phyloP scores from a whole-genome alignment of 2,113 vertebrate species.

The Astur gentilis region DNA sequence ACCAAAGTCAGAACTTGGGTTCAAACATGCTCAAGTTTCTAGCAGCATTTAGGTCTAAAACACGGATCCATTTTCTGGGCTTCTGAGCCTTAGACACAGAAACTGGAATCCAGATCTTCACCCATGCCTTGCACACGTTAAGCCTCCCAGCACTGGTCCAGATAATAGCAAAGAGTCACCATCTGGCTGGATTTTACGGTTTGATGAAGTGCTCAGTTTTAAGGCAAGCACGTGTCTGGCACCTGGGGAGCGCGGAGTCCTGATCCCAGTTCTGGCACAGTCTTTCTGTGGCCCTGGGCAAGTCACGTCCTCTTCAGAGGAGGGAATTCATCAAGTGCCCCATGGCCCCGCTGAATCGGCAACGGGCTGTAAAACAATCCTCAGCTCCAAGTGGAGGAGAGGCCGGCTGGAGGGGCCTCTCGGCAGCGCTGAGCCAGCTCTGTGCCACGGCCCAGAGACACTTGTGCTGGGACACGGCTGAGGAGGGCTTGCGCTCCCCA shows the following conservation, averaged over 20 bases:
- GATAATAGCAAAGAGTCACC: constrained; percentile 56
- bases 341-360: neutral
- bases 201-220: constrained; percentile 66
- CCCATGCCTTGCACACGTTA: constrained; percentile 35
- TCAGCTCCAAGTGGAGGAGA: neutral
- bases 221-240: constrained; percentile 62
- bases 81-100: neutral
- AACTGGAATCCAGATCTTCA: constrained; percentile 36
- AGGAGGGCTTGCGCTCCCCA: neutral
- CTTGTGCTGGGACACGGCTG: neutral
- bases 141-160: constrained; percentile 31
- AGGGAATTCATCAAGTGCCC: constrained; percentile 51
- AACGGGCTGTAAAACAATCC: constrained; percentile 28
- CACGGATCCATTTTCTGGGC: neutral
- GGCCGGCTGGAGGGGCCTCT: neutral
- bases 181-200: constrained; percentile 64
- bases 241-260: constrained; percentile 36
- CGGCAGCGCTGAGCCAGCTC: neutral
- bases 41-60: neutral
- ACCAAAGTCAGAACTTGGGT: neutral
- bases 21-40: neutral
- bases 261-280: constrained; percentile 52
- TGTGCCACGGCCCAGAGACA: neutral
- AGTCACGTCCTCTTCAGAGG: constrained; percentile 29
- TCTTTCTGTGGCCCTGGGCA: constrained; percentile 44